phyloP scores from a whole-genome alignment of 2,888 invertebrate species.

The Clivina fossor region DNA sequence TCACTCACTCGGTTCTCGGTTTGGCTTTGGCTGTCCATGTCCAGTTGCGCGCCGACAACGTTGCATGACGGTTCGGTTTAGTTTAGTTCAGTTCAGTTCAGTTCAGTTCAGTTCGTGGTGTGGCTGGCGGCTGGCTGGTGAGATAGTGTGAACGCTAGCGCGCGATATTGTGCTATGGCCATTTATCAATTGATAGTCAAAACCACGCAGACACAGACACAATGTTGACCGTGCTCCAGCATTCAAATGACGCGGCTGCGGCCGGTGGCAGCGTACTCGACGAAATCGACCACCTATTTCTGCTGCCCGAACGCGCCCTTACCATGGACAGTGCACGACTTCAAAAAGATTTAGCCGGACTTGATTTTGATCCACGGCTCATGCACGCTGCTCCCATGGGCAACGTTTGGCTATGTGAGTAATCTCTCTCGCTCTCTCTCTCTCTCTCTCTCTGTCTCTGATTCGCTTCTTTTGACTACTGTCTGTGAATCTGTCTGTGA shows the following conservation, averaged over 20 bases:
- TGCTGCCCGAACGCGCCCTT: conserved; percentile 58
- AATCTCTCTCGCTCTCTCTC: neutral
- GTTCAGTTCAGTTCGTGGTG: too few species aligned
- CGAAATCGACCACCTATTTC: conserved; percentile 59
- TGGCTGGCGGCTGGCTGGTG: too few species aligned
- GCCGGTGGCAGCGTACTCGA: conserved; percentile 55
- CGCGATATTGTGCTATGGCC: conserved; percentile 12
- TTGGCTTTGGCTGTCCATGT: too few species aligned
- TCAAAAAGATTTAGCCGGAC: conserved; percentile 58
- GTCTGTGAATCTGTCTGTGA: too few species aligned
- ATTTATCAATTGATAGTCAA: too few species aligned
- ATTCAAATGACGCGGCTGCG: conserved; percentile 37
- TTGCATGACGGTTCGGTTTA: too few species aligned
- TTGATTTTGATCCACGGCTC: conserved; percentile 58
- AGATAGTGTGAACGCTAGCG: too few species aligned
- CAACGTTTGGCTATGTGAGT: conserved; percentile 63
- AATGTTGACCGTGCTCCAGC: conserved; percentile 41
- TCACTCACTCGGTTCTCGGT: too few species aligned
- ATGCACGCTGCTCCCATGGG: conserved; percentile 59
- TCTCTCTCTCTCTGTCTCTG: neutral
- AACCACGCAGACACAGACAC: too few species aligned
- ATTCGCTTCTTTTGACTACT: too few species aligned
- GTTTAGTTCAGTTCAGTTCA: too few species aligned
- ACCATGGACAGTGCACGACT: conserved; percentile 59
- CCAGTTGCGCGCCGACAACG: too few species aligned